These are phyloP conservation scores for Brachypterus glaber DNA, from an alignment of 2,888 invertebrate genomes.

Conservation along the genomic window DNA sequence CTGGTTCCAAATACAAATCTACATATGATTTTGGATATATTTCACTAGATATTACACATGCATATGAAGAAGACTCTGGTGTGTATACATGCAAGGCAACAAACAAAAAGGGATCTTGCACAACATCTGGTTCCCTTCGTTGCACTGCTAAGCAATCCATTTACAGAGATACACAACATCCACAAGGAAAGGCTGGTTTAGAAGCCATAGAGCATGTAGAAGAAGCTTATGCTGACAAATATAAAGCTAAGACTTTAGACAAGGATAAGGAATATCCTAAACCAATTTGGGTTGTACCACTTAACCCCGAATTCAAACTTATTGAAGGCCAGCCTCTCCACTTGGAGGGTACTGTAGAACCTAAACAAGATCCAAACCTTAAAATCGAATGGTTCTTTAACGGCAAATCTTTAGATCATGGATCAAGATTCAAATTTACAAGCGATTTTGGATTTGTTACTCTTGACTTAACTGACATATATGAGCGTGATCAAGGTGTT, in stretches of 20 bases:
- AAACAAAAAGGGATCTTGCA: slow-evolving; percentile 80
- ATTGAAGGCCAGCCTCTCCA: slow-evolving; percentile 79
- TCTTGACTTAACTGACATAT: slow-evolving; percentile 83
- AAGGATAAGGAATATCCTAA: slow-evolving; percentile 73
- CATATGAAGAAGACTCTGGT: slow-evolving; percentile 87
- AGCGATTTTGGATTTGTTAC: slow-evolving; percentile 96
- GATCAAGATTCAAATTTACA: slow-evolving; percentile 82
- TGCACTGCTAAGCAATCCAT: slow-evolving; percentile 73
- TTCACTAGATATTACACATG: slow-evolving; percentile 77
- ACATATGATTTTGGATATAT: slow-evolving; percentile 95
- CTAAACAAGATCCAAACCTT: slow-evolving; percentile 83
- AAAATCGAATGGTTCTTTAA: slow-evolving; percentile 93
- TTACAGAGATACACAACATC: slow-evolving; percentile 86
- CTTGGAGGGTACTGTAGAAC: slow-evolving; percentile 90
- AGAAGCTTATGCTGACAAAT: slow-evolving; percentile 64
- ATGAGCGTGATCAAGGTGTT: slow-evolving; percentile 88
- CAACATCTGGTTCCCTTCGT: slow-evolving; percentile 79
- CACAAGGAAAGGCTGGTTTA: slow-evolving; percentile 83
- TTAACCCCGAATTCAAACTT: slow-evolving; percentile 69
- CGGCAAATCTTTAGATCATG: slow-evolving; percentile 77
- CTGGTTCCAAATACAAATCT: slow-evolving; percentile 83
- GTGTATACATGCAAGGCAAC: slow-evolving; percentile 84
- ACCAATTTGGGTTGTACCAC: slow-evolving; percentile 77
- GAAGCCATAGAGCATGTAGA: slow-evolving; percentile 86
- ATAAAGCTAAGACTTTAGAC: slow-evolving; percentile 56